Evolutionary conservation across 2,888 invertebrate species (phyloP).

Genomic region (Drosophila anomelani): DNA sequence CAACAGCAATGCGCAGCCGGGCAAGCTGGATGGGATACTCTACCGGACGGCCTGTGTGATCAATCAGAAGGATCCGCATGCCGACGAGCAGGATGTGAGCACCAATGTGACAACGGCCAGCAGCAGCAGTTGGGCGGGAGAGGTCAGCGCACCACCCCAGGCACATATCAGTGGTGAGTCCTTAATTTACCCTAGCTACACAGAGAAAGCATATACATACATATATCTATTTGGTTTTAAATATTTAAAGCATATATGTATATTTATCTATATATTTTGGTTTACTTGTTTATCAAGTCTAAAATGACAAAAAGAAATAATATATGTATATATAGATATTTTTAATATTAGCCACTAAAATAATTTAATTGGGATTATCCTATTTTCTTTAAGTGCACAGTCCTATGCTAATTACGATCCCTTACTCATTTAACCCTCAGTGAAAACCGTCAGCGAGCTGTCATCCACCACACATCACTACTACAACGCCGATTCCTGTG

Average conservation of each 20-base stretch:
- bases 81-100: conserved; percentile 81
- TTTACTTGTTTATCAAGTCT: no score
- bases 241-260: no score
- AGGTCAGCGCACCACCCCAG: conserved; percentile 55
- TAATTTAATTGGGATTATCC: no score
- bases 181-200: neutral
- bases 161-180: conserved; percentile 82
- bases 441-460: conserved; percentile 84
- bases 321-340: no score
- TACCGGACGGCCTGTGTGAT: conserved; percentile 84
- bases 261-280: no score
- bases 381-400: neutral
- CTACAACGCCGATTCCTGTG: conserved; percentile 84
- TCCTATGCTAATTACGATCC: conserved; percentile 6
- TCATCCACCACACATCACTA: conserved; percentile 84
- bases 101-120: conserved; percentile 74
- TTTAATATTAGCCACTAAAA: no score
- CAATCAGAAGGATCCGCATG: conserved; percentile 79
- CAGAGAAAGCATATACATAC: neutral
- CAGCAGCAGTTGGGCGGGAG: conserved; percentile 67
- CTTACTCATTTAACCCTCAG: conserved; percentile 53
- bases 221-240: no score
- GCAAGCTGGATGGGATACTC: conserved; percentile 83
- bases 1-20: conserved; percentile 80
- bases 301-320: no score